A percentile compares a stretch with the other conserved stretches of the same genome.
Conservation (phyloP, 2,797 vertebrate species). For the Sebastes elongatus region DNA sequence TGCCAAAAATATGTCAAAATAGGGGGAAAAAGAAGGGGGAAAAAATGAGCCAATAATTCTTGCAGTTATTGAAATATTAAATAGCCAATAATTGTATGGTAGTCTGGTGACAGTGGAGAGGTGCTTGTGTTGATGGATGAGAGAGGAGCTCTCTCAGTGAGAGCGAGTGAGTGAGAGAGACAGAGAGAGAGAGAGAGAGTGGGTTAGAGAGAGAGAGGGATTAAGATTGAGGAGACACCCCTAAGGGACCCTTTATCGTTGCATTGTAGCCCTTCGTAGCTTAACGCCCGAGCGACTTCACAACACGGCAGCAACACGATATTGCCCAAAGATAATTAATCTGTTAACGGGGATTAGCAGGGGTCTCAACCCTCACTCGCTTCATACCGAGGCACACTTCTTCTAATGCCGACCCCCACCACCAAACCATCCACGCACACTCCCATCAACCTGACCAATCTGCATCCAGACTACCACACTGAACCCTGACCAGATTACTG, state of each 20-base stretch:
- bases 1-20: slow-evolving; percentile 57
- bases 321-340: slow-evolving; percentile 76
- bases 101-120: slow-evolving; percentile 77
- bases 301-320: slow-evolving; percentile 64
- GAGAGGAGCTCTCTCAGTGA: slow-evolving; percentile 72
- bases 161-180: slow-evolving; percentile 40
- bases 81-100: slow-evolving; percentile 69
- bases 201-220: slow-evolving; percentile 47
- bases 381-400: slow-evolving; percentile 39
- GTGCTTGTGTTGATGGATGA: slow-evolving; percentile 81
- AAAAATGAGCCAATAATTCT: slow-evolving; percentile 32
- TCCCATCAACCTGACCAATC: slow-evolving; percentile 61
- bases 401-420: slow-evolving; percentile 51
- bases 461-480: slow-evolving; percentile 46
- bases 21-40: not conserved
- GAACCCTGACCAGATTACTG: slow-evolving; percentile 62
- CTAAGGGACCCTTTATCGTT: slow-evolving; percentile 75
- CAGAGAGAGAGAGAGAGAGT: slow-evolving; percentile 31
- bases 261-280: slow-evolving; percentile 63
- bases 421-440: slow-evolving; percentile 29
- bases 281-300: slow-evolving; percentile 58
- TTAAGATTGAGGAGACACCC: slow-evolving; percentile 81
- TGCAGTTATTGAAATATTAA: slow-evolving; percentile 62
- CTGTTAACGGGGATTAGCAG: slow-evolving; percentile 71
- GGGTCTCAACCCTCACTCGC: slow-evolving; percentile 61